Evolutionary conservation across 2,113 vertebrate species (phyloP), one percentile per base, ranked within the genome.

Genomic region (Calyptommatus sinebrachiatus): DNA sequence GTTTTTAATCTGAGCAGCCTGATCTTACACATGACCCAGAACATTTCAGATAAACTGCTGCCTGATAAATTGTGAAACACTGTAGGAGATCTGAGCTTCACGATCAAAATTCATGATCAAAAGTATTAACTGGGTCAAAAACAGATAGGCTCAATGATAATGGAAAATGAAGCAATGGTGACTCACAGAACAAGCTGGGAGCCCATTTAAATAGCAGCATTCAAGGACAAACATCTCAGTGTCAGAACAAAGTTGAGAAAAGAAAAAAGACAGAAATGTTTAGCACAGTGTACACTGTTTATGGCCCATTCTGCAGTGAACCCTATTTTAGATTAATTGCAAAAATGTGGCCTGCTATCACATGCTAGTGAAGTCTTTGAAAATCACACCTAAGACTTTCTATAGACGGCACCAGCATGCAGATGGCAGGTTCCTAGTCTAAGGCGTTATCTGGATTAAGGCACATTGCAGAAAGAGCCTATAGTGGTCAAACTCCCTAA

Each of bases 91-190:
- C 53, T 53, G 21, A 73, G 71, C 46, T 73, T 24, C 46, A 53
- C 1, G 57, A 46, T 29, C 26, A 29, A 62, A 71, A 71, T 79
- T 29, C 26, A 48, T 79, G 61, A 66, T 80, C 61, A 53, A 73
- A 66, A 66, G 29, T 41, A 67, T 67, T 57, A 80, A 73, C n/a
- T 67, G 29, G 71, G 41, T 73, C 71, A 80, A 66, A 48, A 80
- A 57, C 21, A 67, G 21, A 46, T 53, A 8, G 71, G 63, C 14
- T 67, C 22, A 24, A 10, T 31, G 70, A 67, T 53, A 73, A 73
- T 72, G 41, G 29, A 50, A 80, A 73, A 22, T 8, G 8, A 53
- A 41, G 29, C 24, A 4, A 21, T 66, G 45, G 12, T 67, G 62
- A 80, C 11, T 75, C 73, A 62, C 35, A 75, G 73, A 76, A 28